These are phyloP conservation scores for Oreochromis aureus DNA, from an alignment of 2,113 vertebrate species.

Conservation along the genomic window DNA sequence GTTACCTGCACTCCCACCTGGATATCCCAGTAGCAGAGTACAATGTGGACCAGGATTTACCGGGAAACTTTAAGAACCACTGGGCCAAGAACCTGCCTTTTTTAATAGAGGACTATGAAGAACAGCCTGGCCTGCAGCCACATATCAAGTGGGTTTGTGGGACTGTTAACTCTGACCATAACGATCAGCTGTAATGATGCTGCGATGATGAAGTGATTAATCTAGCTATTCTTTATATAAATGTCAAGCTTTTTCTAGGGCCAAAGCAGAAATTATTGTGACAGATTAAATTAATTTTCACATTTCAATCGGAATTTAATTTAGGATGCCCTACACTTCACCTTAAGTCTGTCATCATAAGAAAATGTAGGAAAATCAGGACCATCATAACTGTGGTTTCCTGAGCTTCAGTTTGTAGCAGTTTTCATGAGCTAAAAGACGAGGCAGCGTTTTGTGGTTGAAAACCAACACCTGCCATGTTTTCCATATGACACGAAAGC, in stretches of 20 bases:
- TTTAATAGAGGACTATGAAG: conserved; percentile 96
- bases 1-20: conserved; percentile 93
- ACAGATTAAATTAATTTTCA: background rate
- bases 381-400: background rate
- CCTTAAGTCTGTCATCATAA: background rate
- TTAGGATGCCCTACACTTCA: background rate
- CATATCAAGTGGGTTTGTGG: conserved; percentile 86
- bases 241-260: background rate
- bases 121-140: conserved; percentile 93
- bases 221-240: background rate
- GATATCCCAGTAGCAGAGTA: conserved; percentile 91
- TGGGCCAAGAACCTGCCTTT: conserved; percentile 98
- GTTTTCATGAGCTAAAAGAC: background rate
- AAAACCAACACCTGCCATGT: background rate
- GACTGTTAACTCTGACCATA: background rate
- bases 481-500: background rate
- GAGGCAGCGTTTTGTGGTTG: background rate
- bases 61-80: conserved; percentile 95
- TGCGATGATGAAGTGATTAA: background rate
- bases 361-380: background rate
- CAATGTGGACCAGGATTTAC: conserved; percentile 87
- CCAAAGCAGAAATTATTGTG: background rate
- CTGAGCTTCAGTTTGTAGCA: background rate
- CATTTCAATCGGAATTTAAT: background rate
- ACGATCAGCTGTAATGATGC: background rate